Percentiles rank a stretch among this genome's conserved stretches.
phyloP scores from a whole-genome alignment of 2,113 vertebrate species.

The Ciconia boyciana region DNA sequence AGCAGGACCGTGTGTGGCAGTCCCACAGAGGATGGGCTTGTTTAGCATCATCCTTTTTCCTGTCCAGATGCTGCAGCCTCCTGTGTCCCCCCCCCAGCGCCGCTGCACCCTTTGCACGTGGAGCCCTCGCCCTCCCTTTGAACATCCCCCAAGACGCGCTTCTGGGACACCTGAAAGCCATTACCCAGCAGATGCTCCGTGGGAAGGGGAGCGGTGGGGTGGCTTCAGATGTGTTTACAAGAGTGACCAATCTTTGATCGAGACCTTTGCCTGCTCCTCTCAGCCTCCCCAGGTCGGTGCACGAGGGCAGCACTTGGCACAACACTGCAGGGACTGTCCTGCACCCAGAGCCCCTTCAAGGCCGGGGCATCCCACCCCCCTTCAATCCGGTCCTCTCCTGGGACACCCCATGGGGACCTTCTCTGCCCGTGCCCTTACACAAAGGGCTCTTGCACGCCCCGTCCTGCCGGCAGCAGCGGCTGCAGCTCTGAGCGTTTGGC shows the following conservation, averaged over 20 bases:
- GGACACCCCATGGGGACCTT: fast-evolving
- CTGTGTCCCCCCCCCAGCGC: background rate
- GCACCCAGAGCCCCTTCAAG: fast-evolving
- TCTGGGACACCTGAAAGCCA: conserved; percentile 26
- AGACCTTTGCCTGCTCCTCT: background rate
- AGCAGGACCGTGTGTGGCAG: background rate
- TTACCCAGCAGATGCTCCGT: background rate
- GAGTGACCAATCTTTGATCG: background rate
- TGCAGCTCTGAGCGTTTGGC: background rate
- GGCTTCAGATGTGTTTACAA: background rate
- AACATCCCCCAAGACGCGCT: background rate
- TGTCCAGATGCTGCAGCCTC: background rate
- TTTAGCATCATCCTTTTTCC: background rate
- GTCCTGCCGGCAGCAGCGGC: background rate
- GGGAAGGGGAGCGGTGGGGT: background rate
- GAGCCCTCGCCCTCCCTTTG: background rate
- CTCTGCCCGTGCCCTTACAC: background rate
- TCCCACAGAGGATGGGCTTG: fast-evolving
- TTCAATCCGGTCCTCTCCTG: background rate
- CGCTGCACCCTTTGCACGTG: fast-evolving
- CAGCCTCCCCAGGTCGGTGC: background rate
- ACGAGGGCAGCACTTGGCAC: background rate
- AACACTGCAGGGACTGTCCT: background rate
- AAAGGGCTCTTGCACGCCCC: background rate
- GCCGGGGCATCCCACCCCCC: fast-evolving